Evolutionary conservation across 1,140 invertebrate species (phyloP).

Genomic region (Heliothis virescens): DNA sequence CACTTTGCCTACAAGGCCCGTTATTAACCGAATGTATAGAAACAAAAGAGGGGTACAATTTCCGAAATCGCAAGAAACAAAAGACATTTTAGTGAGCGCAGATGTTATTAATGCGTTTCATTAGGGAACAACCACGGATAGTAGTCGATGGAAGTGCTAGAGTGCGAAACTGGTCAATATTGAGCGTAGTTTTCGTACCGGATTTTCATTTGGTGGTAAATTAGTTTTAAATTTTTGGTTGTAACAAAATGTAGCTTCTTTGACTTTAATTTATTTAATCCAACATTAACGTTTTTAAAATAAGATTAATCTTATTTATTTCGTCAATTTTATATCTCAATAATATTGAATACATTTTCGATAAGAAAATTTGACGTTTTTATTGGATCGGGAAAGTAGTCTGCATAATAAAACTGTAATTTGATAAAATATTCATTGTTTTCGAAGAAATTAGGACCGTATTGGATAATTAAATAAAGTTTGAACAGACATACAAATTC

Average conservation of each 20-base stretch:
- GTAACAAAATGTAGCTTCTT: too few species aligned
- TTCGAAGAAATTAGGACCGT: background rate
- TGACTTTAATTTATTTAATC: too few species aligned
- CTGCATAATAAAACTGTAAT: background rate
- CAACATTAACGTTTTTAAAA: too few species aligned
- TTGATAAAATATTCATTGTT: background rate
- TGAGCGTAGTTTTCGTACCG: background rate
- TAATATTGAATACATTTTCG: background rate
- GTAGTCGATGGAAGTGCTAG: slow-evolving; percentile 19
- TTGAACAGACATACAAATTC: background rate
- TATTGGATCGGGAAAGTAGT: background rate
- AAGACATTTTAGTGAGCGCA: slow-evolving; percentile 47
- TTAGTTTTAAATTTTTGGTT: too few species aligned
- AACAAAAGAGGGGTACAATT: slow-evolving; percentile 49
- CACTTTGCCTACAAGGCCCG: slow-evolving; percentile 2
- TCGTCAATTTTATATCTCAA: too few species aligned
- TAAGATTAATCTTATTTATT: too few species aligned
- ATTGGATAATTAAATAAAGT: too few species aligned
- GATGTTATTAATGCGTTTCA: slow-evolving; percentile 50
- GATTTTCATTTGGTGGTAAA: background rate
- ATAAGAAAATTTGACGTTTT: background rate
- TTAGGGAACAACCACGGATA: slow-evolving; percentile 31
- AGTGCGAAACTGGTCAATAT: slow-evolving; percentile 1
- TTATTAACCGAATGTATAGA: slow-evolving; percentile 44
- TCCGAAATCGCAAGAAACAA: slow-evolving; percentile 49